Evolutionary conservation across 2,888 invertebrate species (phyloP), one percentile per base, ranked within the genome.

Genomic region (Amblyjoppa fuscipennis): DNA sequence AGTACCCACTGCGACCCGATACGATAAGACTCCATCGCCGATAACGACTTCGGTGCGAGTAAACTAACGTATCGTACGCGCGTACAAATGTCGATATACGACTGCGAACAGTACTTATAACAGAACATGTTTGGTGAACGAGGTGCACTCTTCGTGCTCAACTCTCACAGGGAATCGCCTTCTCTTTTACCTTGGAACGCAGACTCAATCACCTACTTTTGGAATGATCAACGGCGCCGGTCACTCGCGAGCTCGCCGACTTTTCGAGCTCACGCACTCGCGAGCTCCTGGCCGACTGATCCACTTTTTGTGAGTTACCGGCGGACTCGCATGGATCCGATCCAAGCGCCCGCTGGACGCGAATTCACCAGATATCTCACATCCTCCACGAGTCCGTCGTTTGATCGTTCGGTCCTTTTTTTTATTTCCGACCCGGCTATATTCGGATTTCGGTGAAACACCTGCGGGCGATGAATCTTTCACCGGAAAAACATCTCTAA

Each of bases 131-230:
- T 51, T 53, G 61, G 59, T 11, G 81, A 78, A 84, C 53, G 73
- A 71, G 75, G 28, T 53, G 64, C 78, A 28, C 76, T 81, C 80
- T 66, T 71, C 74, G 78, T 61, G 56, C 25, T 82, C 51, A 61
- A 84, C 76, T 87, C 82, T 81, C 78, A 25, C 69, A 34, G 66
- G 59, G 34, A 28, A 76, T 77, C 77, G 68, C 75, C 64, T 83
- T 79, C 79, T 82, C 82, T 82, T 83, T 85, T 80, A 83, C 76
- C 82, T 82, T 83, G 84, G 84, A 81, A 84, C 84, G 84, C 81
- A 81, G 85, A 85, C 86, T 81, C 77, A 81, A 81, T 84, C 81
- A 84, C 86, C 86, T 86, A 86, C 86, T 86, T 86, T 84, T 86
- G 41, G 81, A 81, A 83, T 77, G 80, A 84, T 86, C 83, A 84